phyloP scores from a whole-genome alignment of 2,113 vertebrate species.

The Stomatorhinus ivindoensis region DNA sequence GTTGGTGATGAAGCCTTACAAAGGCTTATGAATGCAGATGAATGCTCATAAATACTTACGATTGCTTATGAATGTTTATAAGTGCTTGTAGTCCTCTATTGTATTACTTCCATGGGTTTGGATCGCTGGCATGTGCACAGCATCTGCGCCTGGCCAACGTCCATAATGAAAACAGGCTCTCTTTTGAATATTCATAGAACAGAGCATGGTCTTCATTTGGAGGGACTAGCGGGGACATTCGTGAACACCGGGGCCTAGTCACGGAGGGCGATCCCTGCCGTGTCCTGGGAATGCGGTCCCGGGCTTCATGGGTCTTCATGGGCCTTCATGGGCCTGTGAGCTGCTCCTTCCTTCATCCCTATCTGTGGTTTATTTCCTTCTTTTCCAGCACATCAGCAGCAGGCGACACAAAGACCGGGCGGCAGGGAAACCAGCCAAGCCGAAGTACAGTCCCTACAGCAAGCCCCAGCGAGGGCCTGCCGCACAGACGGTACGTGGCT shows the following conservation, averaged over 20 bases:
- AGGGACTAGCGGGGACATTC: background rate
- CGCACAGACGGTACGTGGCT: background rate
- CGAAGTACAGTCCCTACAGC: constrained; percentile 86
- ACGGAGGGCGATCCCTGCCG: background rate
- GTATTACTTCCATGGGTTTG: constrained; percentile 25
- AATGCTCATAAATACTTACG: constrained; percentile 47
- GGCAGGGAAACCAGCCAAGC: constrained; percentile 87
- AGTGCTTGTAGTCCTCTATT: background rate
- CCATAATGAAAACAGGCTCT: constrained; percentile 31
- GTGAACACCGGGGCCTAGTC: background rate
- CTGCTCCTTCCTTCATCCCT: background rate
- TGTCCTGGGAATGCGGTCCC: background rate
- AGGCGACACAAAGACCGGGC: constrained; percentile 93
- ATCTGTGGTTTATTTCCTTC: constrained; percentile 9
- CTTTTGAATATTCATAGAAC: constrained; percentile 35
- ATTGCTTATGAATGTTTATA: constrained; percentile 40
- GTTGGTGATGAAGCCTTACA: constrained; percentile 45
- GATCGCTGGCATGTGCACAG: constrained; percentile 39
- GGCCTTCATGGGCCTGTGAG: background rate
- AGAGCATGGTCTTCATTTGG: constrained; percentile 16
- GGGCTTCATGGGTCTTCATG: background rate
- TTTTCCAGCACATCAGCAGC: constrained; percentile 86
- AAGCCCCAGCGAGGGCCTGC: constrained; percentile 53
- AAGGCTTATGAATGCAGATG: constrained; percentile 54
- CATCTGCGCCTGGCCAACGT: constrained; percentile 34